phyloP scores from a whole-genome alignment of 2,113 vertebrate genomes.

The Zingel zingel region DNA sequence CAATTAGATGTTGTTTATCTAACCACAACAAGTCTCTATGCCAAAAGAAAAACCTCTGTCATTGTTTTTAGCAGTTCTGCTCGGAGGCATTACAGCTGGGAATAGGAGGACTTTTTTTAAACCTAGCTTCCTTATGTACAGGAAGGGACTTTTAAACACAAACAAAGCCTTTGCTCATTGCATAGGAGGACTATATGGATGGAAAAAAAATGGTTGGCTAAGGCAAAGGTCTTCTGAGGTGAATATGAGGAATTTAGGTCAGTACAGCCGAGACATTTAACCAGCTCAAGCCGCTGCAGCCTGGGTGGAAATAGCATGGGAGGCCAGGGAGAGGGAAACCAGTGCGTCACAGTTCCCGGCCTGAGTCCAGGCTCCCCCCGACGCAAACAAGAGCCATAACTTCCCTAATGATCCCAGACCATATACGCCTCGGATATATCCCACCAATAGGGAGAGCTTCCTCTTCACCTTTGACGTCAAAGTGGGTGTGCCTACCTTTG shows the following conservation, averaged over 20 bases:
- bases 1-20: slow-evolving; percentile 82
- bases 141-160: slow-evolving; percentile 76
- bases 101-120: slow-evolving; percentile 53
- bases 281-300: slow-evolving; percentile 79
- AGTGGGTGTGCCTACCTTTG: slow-evolving; percentile 60
- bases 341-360: slow-evolving; percentile 73
- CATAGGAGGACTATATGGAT: slow-evolving; percentile 47
- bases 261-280: slow-evolving; percentile 80
- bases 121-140: slow-evolving; percentile 75
- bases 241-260: slow-evolving; percentile 86
- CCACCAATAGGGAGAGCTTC: slow-evolving; percentile 63
- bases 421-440: slow-evolving; percentile 61
- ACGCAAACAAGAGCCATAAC: slow-evolving; percentile 77
- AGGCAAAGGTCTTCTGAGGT: slow-evolving; percentile 85
- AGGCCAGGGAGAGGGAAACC: slow-evolving; percentile 79
- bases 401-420: slow-evolving; percentile 77
- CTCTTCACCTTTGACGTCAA: slow-evolving; percentile 64
- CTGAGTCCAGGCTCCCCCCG: slow-evolving; percentile 55
- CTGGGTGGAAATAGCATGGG: slow-evolving; percentile 81
- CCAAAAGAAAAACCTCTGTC: slow-evolving; percentile 71
- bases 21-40: slow-evolving; percentile 79
- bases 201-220: slow-evolving; percentile 40
- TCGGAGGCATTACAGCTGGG: slow-evolving; percentile 68
- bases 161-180: slow-evolving; percentile 70
- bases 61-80: slow-evolving; percentile 70